Evolutionary conservation across 2,888 invertebrate genomes (phyloP).

Genomic region (Emmelina monodactyla): DNA sequence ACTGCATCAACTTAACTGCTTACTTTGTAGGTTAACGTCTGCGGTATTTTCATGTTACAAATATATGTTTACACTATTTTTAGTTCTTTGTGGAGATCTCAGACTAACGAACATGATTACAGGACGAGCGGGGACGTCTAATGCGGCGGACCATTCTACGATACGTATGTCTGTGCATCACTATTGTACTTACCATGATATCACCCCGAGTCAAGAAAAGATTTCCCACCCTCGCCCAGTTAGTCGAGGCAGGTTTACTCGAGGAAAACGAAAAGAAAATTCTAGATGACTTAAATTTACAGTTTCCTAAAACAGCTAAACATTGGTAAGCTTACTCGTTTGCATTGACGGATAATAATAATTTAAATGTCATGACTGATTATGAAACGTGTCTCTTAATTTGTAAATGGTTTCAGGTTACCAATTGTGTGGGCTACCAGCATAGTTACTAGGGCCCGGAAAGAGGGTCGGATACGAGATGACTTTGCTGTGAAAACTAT

Average conservation of each 20-base stretch:
- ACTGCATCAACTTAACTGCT: too few species aligned
- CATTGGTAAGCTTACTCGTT: conserved; percentile 70
- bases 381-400: too few species aligned
- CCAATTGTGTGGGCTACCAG: conserved; percentile 93
- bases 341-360: too few species aligned
- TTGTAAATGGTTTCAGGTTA: conserved; percentile 69
- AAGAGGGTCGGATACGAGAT: conserved; percentile 87
- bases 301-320: conserved; percentile 85
- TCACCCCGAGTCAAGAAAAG: conserved; percentile 89
- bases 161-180: conserved; percentile 85
- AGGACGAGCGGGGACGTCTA: conserved; percentile 83
- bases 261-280: conserved; percentile 83
- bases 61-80: too few species aligned
- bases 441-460: conserved; percentile 87
- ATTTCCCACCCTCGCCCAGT: conserved; percentile 83
- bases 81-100: too few species aligned
- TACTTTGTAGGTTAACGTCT: too few species aligned
- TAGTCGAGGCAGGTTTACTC: conserved; percentile 84
- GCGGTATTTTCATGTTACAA: too few species aligned
- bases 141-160: conserved; percentile 85
- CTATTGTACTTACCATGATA: conserved; percentile 86
- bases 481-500: conserved; percentile 94
- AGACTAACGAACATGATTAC: too few species aligned
- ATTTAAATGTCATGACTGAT: too few species aligned
- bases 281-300: conserved; percentile 78